Conservation (phyloP, 2,113 vertebrate species). For the Cottus gobio region DNA sequence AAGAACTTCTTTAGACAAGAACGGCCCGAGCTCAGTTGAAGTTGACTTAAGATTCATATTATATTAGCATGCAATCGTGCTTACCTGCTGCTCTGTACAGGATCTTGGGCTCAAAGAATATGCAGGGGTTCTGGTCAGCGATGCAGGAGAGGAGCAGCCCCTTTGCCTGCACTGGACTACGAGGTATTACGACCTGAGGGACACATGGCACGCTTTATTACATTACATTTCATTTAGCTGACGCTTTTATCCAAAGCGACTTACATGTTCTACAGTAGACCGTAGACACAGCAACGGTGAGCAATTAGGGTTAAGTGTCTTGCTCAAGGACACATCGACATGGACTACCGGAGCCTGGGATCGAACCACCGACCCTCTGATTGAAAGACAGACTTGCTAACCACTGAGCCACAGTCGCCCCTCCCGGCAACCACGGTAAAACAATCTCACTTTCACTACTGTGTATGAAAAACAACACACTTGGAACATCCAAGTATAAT, state of each 20-base stretch:
- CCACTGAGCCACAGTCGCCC: too few relatives aligned
- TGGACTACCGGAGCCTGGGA: too few relatives aligned
- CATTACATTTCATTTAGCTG: too few relatives aligned
- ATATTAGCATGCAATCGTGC: slow-evolving; percentile 12
- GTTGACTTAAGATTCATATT: not conserved
- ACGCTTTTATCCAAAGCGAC: too few relatives aligned
- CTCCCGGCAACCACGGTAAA: not conserved
- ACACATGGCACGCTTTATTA: slow-evolving; percentile 20
- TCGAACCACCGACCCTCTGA: too few relatives aligned
- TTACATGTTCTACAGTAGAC: too few relatives aligned
- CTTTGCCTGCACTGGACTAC: slow-evolving; percentile 95
- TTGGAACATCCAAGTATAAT: too few relatives aligned
- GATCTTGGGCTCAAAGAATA: slow-evolving; percentile 99
- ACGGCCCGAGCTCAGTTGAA: not conserved
- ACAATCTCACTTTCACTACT: not conserved
- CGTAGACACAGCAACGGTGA: too few relatives aligned
- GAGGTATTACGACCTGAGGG: slow-evolving; percentile 93
- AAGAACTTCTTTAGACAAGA: not conserved
- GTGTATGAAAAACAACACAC: not conserved
- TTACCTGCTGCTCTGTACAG: slow-evolving; percentile 99
- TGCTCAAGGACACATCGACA: too few relatives aligned
- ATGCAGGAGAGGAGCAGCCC: slow-evolving; percentile 96
- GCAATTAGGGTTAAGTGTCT: too few relatives aligned
- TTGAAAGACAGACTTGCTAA: too few relatives aligned
- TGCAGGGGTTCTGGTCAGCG: slow-evolving; percentile 95